Conservation (phyloP, 2,113 vertebrate species). For the Synchiropus splendidus region DNA sequence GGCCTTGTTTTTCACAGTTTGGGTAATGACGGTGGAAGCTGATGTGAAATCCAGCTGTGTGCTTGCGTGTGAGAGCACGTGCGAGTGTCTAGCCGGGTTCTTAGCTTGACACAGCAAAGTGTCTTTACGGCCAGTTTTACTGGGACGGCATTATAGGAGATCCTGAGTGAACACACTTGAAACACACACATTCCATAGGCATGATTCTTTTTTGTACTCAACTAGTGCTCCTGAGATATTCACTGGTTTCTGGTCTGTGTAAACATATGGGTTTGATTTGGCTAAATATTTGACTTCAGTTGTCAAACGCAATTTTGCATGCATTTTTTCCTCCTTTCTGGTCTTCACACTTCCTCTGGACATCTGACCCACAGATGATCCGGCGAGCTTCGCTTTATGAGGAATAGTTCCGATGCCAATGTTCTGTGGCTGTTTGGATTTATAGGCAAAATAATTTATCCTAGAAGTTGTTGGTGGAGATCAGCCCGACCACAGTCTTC, state of each 20-base stretch:
- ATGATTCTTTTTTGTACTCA: background rate
- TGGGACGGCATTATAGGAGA: conserved; percentile 7
- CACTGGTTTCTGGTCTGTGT: no score
- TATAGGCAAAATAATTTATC: no score
- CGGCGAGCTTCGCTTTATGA: conserved; percentile 4
- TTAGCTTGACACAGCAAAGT: conserved; percentile 29
- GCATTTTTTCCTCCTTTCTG: no score
- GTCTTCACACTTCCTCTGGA: background rate
- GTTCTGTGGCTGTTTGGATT: no score
- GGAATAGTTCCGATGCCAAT: conserved; percentile 1
- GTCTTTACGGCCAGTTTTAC: conserved; percentile 18
- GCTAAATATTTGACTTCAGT: no score
- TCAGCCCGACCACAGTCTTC: conserved; percentile 15
- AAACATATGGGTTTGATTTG: no score
- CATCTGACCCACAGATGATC: conserved; percentile 5
- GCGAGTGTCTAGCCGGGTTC: conserved; percentile 16
- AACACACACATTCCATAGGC: background rate
- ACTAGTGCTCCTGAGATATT: no score
- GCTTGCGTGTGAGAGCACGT: conserved; percentile 32
- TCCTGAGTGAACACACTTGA: background rate
- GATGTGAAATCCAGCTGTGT: conserved; percentile 64
- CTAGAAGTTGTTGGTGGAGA: conserved; percentile 1
- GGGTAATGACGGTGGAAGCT: conserved; percentile 48
- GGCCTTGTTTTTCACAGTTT: conserved; percentile 67
- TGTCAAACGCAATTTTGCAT: no score